phyloP scores from a whole-genome alignment of 1,140 invertebrate species.

The Aricia agestis region DNA sequence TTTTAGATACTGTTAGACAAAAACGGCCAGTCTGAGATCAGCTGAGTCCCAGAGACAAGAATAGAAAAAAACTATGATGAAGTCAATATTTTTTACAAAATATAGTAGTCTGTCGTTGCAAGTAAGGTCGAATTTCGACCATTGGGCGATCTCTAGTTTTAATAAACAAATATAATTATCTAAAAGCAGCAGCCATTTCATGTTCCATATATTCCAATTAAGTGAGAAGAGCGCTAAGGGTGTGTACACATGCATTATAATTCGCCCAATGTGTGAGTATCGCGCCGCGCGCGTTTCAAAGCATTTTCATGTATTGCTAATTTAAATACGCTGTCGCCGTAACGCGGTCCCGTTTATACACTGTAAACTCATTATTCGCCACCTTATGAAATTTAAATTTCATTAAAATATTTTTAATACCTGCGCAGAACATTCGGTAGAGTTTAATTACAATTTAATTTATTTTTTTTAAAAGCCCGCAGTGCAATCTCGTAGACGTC shows the following conservation, averaged over 20 bases:
- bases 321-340: conserved; percentile 71
- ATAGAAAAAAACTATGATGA: no score
- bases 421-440: conserved; percentile 18
- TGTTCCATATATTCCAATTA: not conserved
- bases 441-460: conserved; percentile 3
- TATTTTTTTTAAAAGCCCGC: conserved; percentile 10
- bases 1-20: no score
- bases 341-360: conserved; percentile 50
- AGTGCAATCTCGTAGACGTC: not conserved
- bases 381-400: conserved; percentile 60
- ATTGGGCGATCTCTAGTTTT: no score
- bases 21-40: no score
- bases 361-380: conserved; percentile 50
- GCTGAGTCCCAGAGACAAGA: no score
- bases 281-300: conserved; percentile 54
- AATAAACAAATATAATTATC: not conserved
- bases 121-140: no score
- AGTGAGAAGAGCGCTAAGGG: conserved; percentile 15
- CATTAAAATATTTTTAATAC: conserved; percentile 20
- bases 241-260: conserved; percentile 51
- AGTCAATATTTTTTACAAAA: no score
- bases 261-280: conserved; percentile 49
- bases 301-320: conserved; percentile 74
- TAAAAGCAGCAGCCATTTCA: not conserved
- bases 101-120: no score